Evolutionary conservation across 2,113 vertebrate genomes (phyloP).

Genomic region (Pelusios castaneus): DNA sequence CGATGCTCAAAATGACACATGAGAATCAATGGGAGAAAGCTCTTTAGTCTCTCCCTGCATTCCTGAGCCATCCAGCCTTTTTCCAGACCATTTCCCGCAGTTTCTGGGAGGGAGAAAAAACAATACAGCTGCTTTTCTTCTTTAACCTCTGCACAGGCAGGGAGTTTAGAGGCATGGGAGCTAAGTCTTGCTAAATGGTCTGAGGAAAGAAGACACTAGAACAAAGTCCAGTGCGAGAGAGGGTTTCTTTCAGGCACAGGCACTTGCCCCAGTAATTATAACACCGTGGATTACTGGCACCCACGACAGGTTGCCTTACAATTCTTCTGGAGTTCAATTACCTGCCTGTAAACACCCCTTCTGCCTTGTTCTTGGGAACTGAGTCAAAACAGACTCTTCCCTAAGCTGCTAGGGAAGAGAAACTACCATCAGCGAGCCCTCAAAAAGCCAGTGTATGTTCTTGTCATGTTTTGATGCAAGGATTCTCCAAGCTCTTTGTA

Average conservation of each 20-base stretch:
- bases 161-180: not conserved
- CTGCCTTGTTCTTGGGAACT: constrained; percentile 36
- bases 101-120: not conserved
- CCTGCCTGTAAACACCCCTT: constrained; percentile 39
- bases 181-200: not conserved
- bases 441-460: not conserved
- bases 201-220: not conserved
- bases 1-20: not conserved
- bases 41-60: not conserved
- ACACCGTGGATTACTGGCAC: not conserved
- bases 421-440: not conserved
- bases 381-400: constrained; percentile 35
- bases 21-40: not conserved
- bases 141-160: not conserved
- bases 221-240: fast-evolving
- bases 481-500: not conserved
- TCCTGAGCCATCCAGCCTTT: not conserved
- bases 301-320: not conserved
- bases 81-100: not conserved
- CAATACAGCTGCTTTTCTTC: not conserved
- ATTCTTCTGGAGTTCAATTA: not conserved
- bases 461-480: not conserved
- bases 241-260: not conserved
- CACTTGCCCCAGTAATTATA: not conserved
- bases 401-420: constrained; percentile 17